phyloP scores from a whole-genome alignment of 2,888 invertebrate genomes.

The Cheilosia impressa region DNA sequence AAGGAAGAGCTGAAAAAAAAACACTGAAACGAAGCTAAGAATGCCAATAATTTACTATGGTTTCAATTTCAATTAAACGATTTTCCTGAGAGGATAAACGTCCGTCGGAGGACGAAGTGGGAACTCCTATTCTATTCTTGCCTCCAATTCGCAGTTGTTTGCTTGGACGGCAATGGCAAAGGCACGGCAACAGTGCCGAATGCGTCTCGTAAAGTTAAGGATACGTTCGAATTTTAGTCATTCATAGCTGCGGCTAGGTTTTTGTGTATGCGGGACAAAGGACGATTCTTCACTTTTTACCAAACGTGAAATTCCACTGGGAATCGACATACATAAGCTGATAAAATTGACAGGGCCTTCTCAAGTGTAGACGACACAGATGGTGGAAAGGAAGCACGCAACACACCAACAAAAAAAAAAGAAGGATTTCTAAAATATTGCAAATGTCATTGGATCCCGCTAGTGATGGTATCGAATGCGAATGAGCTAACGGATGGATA shows the following conservation, averaged over 20 bases:
- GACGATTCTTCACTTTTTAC: conserved; percentile 60
- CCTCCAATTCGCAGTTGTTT: conserved; percentile 6
- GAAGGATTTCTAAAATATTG: conserved; percentile 67
- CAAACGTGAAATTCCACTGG: conserved; percentile 69
- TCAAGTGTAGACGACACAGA: background rate
- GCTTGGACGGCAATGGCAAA: background rate
- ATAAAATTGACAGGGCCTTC: conserved; percentile 60
- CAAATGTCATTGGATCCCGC: conserved; percentile 72
- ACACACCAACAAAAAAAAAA: conserved; percentile 4
- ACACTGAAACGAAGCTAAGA: conserved; percentile 44
- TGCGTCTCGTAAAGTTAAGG: conserved; percentile 49
- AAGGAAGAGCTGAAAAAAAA: conserved; percentile 8
- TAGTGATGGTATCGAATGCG: conserved; percentile 67
- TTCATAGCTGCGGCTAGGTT: conserved; percentile 41
- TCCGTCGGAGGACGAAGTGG: conserved; percentile 28
- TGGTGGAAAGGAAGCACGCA: background rate
- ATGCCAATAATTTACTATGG: conserved; percentile 71
- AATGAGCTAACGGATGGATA: conserved; percentile 64
- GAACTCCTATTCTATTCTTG: background rate
- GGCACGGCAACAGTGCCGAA: conserved; percentile 1
- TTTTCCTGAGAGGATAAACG: conserved; percentile 65
- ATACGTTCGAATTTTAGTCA: conserved; percentile 41
- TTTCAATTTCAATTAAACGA: conserved; percentile 72
- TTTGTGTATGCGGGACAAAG: conserved; percentile 53
- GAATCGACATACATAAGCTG: conserved; percentile 48